Evolutionary conservation across 2,888 invertebrate species (phyloP).

Genomic region (Sinelater perroti): DNA sequence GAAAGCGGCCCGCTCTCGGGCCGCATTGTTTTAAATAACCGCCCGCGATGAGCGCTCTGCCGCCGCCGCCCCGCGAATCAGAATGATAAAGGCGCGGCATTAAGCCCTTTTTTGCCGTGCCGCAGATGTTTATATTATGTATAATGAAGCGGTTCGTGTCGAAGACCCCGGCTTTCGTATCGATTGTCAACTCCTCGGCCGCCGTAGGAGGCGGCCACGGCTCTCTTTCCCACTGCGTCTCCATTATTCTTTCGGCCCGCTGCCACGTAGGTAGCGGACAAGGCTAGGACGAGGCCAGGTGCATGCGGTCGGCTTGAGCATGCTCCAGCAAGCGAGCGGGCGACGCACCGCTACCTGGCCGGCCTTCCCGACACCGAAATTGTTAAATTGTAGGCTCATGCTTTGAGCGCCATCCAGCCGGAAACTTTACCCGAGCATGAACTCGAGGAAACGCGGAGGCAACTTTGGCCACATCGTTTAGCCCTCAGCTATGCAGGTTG

Average conservation of each 20-base stretch:
- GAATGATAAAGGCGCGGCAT: neutral
- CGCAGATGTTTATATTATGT: neutral
- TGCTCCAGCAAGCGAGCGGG: slow-evolving; percentile 20
- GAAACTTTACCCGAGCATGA: too few species aligned
- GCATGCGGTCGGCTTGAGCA: slow-evolving; percentile 31
- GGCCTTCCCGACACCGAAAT: slow-evolving; percentile 3
- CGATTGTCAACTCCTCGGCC: slow-evolving; percentile 21
- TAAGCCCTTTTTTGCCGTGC: neutral
- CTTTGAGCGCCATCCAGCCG: too few species aligned
- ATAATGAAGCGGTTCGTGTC: slow-evolving; percentile 14
- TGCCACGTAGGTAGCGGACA: slow-evolving; percentile 25
- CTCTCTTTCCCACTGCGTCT: slow-evolving; percentile 23
- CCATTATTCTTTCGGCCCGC: slow-evolving; percentile 21
- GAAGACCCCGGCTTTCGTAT: slow-evolving; percentile 15
- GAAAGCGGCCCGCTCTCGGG: slow-evolving; percentile 11
- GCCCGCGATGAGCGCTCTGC: neutral
- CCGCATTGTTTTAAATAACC: slow-evolving; percentile 13
- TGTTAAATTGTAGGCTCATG: slow-evolving; percentile 7
- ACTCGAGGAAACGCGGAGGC: too few species aligned
- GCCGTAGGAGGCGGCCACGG: slow-evolving; percentile 14
- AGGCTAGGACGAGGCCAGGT: slow-evolving; percentile 32
- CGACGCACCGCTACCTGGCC: slow-evolving; percentile 21
- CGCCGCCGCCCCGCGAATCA: neutral
- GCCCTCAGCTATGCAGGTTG: too few species aligned
- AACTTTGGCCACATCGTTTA: too few species aligned